Evolutionary conservation across 2,797 vertebrate genomes (phyloP).

Genomic region (Poeciliopsis presidionis): DNA sequence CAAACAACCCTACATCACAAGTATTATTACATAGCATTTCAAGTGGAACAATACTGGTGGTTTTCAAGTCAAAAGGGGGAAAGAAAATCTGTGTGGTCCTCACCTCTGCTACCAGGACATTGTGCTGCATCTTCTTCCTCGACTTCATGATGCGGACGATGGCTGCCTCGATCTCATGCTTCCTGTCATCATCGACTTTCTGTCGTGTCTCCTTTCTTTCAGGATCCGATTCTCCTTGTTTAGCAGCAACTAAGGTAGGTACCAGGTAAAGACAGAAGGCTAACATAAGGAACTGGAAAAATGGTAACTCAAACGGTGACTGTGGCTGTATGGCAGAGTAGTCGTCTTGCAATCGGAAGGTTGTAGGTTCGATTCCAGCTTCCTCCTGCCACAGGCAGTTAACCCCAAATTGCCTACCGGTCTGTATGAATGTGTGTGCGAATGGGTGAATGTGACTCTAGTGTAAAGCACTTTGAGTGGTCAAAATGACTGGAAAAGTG

Average conservation of each 20-base stretch:
- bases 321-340: too few relatives aligned
- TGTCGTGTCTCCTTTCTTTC: constrained; percentile 97
- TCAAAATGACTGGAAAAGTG: too few relatives aligned
- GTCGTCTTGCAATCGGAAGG: too few relatives aligned
- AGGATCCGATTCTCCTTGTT: constrained; percentile 97
- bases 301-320: neutral
- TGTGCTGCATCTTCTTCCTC: constrained; percentile 99
- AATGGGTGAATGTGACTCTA: too few relatives aligned
- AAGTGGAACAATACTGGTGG: neutral
- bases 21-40: neutral
- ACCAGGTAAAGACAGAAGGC: constrained; percentile 10
- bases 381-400: too few relatives aligned
- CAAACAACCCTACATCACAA: neutral
- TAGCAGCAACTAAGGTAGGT: constrained; percentile 89
- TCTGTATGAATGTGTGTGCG: too few relatives aligned
- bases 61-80: neutral
- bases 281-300: neutral
- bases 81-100: constrained; percentile 18
- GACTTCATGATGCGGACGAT: constrained; percentile 99
- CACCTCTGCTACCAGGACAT: constrained; percentile 98
- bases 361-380: too few relatives aligned
- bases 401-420: too few relatives aligned
- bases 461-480: too few relatives aligned
- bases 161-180: constrained; percentile 98
- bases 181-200: constrained; percentile 98